Evolutionary conservation across 2,113 vertebrate species (phyloP).

Genomic region (Melanerpes formicivorus): DNA sequence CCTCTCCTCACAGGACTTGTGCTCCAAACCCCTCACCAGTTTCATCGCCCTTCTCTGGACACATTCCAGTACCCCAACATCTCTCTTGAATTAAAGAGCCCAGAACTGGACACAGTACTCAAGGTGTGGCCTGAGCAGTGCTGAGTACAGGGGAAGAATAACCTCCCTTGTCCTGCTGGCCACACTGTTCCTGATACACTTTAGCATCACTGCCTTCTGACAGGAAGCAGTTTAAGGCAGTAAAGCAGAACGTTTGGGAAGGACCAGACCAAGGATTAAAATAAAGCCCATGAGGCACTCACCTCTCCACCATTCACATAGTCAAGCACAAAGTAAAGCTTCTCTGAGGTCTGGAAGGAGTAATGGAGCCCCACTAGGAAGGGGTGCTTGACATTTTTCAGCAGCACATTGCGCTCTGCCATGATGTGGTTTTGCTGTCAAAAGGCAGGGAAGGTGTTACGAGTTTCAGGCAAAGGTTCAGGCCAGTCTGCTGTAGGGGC

Average conservation of each 20-base stretch:
- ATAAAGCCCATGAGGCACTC: neutral
- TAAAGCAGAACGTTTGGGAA: neutral
- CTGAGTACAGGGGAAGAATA: too few relatives aligned
- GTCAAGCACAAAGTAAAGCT: conserved; percentile 98
- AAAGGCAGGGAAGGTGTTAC: neutral
- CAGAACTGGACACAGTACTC: too few relatives aligned
- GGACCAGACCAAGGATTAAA: neutral
- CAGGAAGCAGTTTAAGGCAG: neutral
- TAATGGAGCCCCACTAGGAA: conserved; percentile 96
- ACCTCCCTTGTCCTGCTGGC: too few relatives aligned
- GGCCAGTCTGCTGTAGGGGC: too few relatives aligned
- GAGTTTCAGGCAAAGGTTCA: neutral
- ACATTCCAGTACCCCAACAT: too few relatives aligned
- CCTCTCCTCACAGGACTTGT: too few relatives aligned
- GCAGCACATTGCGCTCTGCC: conserved; percentile 94
- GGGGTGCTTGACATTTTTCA: conserved; percentile 94
- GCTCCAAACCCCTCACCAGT: too few relatives aligned
- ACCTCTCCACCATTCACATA: conserved; percentile 99
- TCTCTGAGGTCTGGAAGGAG: conserved; percentile 97
- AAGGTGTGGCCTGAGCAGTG: too few relatives aligned
- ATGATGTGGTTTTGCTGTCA: conserved; percentile 96
- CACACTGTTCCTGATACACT: too few relatives aligned
- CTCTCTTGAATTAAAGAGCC: too few relatives aligned
- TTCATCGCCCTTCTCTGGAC: too few relatives aligned
- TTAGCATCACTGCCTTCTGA: neutral